These are phyloP conservation scores for Catocala fraxini DNA, from an alignment of 2,888 invertebrate genomes.

Conservation along the genomic window DNA sequence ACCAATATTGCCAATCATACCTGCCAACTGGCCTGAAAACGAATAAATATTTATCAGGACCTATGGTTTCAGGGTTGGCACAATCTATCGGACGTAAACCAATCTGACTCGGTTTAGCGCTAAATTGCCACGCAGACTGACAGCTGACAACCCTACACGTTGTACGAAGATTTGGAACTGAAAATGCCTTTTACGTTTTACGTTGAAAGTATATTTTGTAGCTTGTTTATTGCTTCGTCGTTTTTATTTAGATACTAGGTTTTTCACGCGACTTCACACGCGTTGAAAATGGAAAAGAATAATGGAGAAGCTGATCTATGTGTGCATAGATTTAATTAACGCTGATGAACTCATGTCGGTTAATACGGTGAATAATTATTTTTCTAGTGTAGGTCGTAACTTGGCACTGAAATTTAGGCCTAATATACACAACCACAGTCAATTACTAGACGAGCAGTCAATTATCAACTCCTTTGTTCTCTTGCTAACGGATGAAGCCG, in stretches of 20 bases:
- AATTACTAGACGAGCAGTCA: too few species aligned
- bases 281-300: too few species aligned
- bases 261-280: too few species aligned
- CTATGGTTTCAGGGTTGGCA: background rate
- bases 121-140: conserved; percentile 12
- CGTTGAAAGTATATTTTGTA: background rate
- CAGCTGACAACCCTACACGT: conserved; percentile 7
- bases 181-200: background rate
- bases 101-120: background rate
- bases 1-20: conserved; percentile 1
- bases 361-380: too few species aligned
- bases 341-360: too few species aligned
- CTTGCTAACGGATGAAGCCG: too few species aligned
- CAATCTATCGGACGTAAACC: background rate
- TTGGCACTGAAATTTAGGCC: too few species aligned
- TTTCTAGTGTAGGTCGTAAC: too few species aligned
- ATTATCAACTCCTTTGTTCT: too few species aligned
- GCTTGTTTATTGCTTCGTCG: background rate
- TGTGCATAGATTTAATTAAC: too few species aligned
- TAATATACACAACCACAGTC: too few species aligned
- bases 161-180: background rate
- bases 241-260: background rate
- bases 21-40: background rate
- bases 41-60: background rate
- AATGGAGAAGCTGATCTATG: too few species aligned